Evolutionary conservation across 2,113 vertebrate species (phyloP).

Genomic region (Calypte anna): DNA sequence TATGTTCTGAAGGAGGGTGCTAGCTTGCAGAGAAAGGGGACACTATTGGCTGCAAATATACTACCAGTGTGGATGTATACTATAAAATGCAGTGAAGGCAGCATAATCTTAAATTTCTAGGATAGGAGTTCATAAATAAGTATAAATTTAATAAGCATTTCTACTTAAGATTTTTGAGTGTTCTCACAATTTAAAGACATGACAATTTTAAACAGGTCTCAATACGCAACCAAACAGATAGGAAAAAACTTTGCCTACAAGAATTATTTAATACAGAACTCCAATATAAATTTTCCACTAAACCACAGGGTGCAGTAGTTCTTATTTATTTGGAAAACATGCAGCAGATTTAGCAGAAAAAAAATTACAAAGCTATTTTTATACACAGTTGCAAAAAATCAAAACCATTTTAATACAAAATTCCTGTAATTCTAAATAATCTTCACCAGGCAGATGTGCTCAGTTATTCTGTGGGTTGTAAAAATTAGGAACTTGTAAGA

Average conservation of each 20-base stretch:
- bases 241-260: neutral
- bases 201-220: neutral
- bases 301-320: neutral
- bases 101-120: neutral
- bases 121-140: neutral
- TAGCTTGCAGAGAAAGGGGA: neutral
- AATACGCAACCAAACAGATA: neutral
- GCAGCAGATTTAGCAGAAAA: neutral
- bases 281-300: neutral
- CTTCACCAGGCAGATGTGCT: neutral
- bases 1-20: neutral
- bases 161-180: neutral
- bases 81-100: neutral
- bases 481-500: neutral
- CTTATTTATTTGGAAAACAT: neutral
- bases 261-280: neutral
- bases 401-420: neutral
- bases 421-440: neutral
- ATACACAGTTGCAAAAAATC: neutral
- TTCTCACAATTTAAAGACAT: neutral
- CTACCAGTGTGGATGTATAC: rapidly evolving
- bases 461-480: neutral
- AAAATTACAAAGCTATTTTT: neutral
- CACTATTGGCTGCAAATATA: neutral
- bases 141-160: neutral